These are phyloP conservation scores for Phylloscopus trochilus DNA, from an alignment of 2,113 vertebrate genomes.

Conservation along the genomic window DNA sequence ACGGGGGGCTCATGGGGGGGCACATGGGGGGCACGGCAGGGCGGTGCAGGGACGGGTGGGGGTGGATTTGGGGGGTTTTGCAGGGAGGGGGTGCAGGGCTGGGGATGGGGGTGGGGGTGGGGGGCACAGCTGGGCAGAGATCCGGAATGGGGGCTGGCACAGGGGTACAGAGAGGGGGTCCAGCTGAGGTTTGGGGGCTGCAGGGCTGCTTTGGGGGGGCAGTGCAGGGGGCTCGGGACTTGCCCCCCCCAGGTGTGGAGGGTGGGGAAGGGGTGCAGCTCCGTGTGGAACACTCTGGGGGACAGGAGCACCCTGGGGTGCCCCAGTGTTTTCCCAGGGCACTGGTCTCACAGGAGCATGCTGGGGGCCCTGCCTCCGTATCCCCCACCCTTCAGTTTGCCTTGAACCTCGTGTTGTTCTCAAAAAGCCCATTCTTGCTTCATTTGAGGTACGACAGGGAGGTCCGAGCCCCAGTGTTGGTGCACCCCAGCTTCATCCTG, in stretches of 20 bases:
- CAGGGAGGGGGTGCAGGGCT: background rate
- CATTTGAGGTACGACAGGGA: fast-evolving
- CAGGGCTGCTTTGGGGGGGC: background rate
- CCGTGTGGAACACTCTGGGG: background rate
- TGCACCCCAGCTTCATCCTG: fast-evolving
- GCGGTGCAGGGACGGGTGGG: background rate
- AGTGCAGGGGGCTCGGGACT: too few species aligned
- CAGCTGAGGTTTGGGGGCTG: background rate
- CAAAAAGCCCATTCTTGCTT: background rate
- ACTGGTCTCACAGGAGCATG: fast-evolving
- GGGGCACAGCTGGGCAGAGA: too few species aligned
- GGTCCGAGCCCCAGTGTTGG: fast-evolving
- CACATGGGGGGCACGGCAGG: background rate
- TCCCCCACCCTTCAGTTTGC: background rate
- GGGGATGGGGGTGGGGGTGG: too few species aligned
- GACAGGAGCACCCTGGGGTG: background rate
- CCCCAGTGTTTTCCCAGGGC: background rate
- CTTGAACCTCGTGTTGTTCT: fast-evolving
- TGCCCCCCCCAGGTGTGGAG: background rate
- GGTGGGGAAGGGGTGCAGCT: background rate
- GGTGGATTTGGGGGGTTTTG: background rate
- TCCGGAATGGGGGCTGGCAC: background rate
- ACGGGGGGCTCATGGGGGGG: background rate
- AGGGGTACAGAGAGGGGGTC: background rate
- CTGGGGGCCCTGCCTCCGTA: too few species aligned